Evolutionary conservation across 2,113 vertebrate species (phyloP).

Genomic region (Pelvicachromis taeniatus): DNA sequence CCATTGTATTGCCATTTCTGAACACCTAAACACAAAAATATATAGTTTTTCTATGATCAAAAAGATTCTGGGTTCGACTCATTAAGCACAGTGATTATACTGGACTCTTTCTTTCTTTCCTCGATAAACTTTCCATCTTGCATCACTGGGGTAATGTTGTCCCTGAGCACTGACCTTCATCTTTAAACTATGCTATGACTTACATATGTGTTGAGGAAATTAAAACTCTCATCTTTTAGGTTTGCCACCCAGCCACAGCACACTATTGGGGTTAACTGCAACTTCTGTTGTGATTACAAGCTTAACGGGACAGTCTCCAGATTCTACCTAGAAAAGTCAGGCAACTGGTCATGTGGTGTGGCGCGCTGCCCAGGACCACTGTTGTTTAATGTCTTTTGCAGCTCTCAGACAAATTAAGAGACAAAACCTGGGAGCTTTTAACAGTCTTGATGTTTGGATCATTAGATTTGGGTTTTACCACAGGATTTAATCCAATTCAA

Average conservation of each 20-base stretch:
- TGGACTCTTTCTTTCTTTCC: neutral
- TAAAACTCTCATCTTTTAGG: neutral
- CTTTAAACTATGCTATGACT: neutral
- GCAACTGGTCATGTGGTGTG: neutral
- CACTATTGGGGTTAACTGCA: neutral
- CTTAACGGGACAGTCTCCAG: neutral
- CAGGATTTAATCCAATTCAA: neutral
- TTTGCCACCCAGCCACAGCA: neutral
- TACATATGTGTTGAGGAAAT: neutral
- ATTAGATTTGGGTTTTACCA: neutral
- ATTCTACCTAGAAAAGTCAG: neutral
- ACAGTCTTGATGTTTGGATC: neutral
- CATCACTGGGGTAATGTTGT: conserved; percentile 43
- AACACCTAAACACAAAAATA: conserved; percentile 24
- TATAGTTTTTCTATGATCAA: conserved; percentile 1
- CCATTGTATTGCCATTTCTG: conserved; percentile 38
- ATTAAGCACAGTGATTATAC: conserved; percentile 62
- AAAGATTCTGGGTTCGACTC: conserved; percentile 21
- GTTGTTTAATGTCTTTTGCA: neutral
- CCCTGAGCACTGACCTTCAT: conserved; percentile 55
- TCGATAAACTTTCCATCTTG: neutral
- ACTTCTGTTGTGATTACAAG: neutral
- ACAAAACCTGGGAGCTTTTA: neutral
- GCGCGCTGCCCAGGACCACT: neutral
- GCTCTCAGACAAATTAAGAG: neutral